Percentiles rank a stretch among this genome's conserved stretches.
Conservation (phyloP, 2,797 vertebrate genomes). For the Dicrostonyx torquatus region DNA sequence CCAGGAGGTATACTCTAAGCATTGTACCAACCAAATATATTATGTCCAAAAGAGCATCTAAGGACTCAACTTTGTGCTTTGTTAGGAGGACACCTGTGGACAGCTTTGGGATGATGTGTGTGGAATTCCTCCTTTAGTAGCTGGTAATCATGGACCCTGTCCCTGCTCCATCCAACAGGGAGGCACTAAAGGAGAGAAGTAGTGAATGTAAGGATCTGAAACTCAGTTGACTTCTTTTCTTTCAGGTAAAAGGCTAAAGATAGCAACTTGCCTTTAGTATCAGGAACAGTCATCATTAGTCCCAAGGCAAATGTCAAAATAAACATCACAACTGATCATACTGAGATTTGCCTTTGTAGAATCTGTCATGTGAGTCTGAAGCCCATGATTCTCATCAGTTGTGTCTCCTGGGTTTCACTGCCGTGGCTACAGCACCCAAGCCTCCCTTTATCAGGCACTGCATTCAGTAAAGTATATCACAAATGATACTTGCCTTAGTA, state of each 20-base stretch:
- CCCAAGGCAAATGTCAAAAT: neutral
- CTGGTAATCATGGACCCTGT: no score
- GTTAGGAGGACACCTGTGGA: no score
- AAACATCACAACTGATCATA: neutral
- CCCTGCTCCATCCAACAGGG: neutral
- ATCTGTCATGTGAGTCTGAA: neutral
- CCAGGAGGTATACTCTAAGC: no score
- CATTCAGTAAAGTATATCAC: neutral
- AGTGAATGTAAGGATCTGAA: neutral
- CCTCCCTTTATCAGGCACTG: neutral
- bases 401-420: neutral
- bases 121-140: no score
- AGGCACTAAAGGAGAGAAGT: neutral
- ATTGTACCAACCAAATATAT: no score
- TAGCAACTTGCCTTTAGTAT: neutral
- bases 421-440: neutral
- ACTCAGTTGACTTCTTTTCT: neutral
- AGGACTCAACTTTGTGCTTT: no score
- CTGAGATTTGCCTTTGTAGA: neutral
- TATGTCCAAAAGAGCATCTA: no score
- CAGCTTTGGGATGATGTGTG: fast-evolving
- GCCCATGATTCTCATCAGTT: neutral
- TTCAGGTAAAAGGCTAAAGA: neutral
- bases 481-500: no score
- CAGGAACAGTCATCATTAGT: neutral